Base-by-base conservation (phyloP, 2,888 invertebrate species). In the Synergus itoensis region DNA sequence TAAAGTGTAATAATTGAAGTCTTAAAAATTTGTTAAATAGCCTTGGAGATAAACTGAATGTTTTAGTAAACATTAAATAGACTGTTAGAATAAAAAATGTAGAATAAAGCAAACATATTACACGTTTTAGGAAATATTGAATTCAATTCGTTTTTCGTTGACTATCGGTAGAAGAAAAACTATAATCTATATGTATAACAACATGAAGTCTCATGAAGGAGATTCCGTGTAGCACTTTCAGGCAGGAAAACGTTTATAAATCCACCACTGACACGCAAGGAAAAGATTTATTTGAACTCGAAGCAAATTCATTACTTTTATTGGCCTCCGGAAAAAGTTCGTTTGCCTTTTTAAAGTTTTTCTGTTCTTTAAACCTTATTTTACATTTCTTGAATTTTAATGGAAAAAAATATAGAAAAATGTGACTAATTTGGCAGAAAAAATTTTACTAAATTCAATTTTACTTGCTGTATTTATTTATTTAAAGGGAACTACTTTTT, bases 201-300 rank as follows among this genome's bases (percentile, higher is more conserved):
- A 62, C 28, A 21, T 62, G 21, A 62, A 62, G 62, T 62, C 28
- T 53, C 16, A 28, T 69, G n/a, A 69, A 48, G 69, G 48, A 73
- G 73, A 73, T 62, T 62, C 14, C 62, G 28, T 28, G 65, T 73
- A 48, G 36, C 53, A 48, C 28, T 69, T 48, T 67, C 41, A 67
- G 18, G 9, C 14, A 67, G 21, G 43, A 67, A 67, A 67, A 43
- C 43, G n/a, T 73, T 73, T 73, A 21, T 73, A 48, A 73, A 73
- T 48, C 48, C 36, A 53, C 45, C 28, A 53, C 53, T 45, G 48
- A 53, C 73, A 73, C 73, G 73, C 73, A 73, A 73, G 48, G 48
- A 53, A 73, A 53, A 73, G 73, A 53, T 73, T 73, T 53, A 28
- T 73, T 73, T 69, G 12, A 73, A 73, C 48, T 73, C 45, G 14